Percentiles rank a stretch among this genome's conserved stretches.
Evolutionary conservation across 1,140 invertebrate species (phyloP).

Genomic region (Triops longicaudatus): DNA sequence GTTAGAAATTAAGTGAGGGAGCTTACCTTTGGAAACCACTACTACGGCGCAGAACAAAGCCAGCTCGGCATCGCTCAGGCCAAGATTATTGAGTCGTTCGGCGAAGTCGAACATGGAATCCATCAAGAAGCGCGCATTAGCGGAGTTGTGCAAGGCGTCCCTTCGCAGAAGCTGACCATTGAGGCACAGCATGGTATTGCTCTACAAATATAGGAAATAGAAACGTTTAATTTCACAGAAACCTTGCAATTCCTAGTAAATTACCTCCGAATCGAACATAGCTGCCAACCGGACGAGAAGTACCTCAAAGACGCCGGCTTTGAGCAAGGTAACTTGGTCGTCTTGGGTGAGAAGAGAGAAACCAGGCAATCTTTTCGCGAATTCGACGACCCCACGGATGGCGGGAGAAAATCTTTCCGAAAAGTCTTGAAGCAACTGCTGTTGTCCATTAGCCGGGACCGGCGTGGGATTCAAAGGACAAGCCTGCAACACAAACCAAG

Average conservation of each 20-base stretch:
- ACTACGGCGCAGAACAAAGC: slow-evolving; percentile 91
- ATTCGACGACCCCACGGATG: slow-evolving; percentile 93
- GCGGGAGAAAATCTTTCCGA: slow-evolving; percentile 89
- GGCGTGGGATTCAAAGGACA: slow-evolving; percentile 91
- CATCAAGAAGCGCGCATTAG: slow-evolving; percentile 83
- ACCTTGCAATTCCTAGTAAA: background rate
- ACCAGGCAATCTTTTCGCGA: slow-evolving; percentile 93
- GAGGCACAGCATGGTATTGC: slow-evolving; percentile 83
- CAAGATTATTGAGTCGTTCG: slow-evolving; percentile 80
- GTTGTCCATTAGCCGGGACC: slow-evolving; percentile 63
- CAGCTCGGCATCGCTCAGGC: slow-evolving; percentile 83
- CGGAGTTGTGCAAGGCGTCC: slow-evolving; percentile 75
- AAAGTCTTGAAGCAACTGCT: slow-evolving; percentile 74
- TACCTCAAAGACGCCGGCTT: slow-evolving; percentile 91
- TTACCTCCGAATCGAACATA: slow-evolving; percentile 64
- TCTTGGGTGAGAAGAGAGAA: slow-evolving; percentile 89
- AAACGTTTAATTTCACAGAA: background rate
- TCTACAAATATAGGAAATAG: slow-evolving; percentile 37
- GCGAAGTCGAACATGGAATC: slow-evolving; percentile 97
- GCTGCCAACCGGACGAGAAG: slow-evolving; percentile 83
- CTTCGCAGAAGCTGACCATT: slow-evolving; percentile 84
- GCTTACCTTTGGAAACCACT: slow-evolving; percentile 74
- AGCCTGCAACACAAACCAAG: slow-evolving; percentile 59
- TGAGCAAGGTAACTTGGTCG: slow-evolving; percentile 92
- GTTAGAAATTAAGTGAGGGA: slow-evolving; percentile 17